Percentiles rank a stretch among this genome's conserved stretches.
phyloP scores from a whole-genome alignment of 2,113 vertebrate species.

The Cacatua alba region DNA sequence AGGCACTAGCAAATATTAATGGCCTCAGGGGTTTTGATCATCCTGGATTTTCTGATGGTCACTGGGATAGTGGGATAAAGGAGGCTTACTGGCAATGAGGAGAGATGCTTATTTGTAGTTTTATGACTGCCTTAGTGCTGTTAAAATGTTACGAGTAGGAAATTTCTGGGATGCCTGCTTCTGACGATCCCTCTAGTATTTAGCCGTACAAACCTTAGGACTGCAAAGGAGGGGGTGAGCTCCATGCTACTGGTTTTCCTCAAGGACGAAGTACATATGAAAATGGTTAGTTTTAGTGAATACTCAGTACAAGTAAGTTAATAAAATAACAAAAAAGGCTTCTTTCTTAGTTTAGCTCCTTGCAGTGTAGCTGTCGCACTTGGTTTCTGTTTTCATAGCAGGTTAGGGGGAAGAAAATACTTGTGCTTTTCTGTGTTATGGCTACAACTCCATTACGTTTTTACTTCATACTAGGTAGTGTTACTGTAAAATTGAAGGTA shows the following conservation, averaged over 20 bases:
- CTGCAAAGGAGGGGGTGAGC: accelerated
- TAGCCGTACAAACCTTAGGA: not conserved
- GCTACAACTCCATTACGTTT: not conserved
- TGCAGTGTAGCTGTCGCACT: not conserved
- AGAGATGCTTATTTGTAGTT: not conserved
- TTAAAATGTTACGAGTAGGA: not conserved
- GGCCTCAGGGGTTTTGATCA: not conserved
- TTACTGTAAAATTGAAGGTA: not conserved
- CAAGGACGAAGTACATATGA: not conserved
- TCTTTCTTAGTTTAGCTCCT: not conserved
- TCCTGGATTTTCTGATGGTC: not conserved
- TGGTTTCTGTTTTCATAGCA: not conserved
- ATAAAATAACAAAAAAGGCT: not conserved
- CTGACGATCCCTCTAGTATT: not conserved
- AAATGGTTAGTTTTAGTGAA: not conserved
- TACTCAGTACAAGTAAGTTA: not conserved
- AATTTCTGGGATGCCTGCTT: not conserved
- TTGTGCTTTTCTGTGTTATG: not conserved
- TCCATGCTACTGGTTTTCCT: not conserved
- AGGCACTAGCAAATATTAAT: not conserved
- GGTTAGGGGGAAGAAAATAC: not conserved
- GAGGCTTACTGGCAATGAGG: not conserved
- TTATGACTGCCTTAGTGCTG: not conserved
- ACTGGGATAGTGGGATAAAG: not conserved
- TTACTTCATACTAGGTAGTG: not conserved